Percentiles rank a stretch among this genome's conserved stretches.
Evolutionary conservation across 2,113 vertebrate genomes (phyloP).

Genomic region (Pholis gunnellus): DNA sequence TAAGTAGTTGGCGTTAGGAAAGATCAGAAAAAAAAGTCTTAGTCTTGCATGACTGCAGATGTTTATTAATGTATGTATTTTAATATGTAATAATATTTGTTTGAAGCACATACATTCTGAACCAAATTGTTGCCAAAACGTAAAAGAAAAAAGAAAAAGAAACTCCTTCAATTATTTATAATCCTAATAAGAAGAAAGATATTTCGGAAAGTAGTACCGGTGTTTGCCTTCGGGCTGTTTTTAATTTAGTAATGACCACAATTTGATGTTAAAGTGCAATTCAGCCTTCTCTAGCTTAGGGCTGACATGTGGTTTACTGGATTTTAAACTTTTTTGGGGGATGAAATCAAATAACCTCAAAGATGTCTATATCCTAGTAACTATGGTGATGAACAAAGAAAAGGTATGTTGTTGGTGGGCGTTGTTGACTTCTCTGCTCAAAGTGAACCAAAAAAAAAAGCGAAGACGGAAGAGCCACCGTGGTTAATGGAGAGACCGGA

Average conservation of each 20-base stretch:
- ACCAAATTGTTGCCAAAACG: background rate
- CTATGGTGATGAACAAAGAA: conserved; percentile 51
- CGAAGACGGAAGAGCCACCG: background rate
- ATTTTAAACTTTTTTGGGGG: background rate
- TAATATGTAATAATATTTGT: background rate
- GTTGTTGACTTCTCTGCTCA: background rate
- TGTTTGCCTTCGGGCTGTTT: conserved; percentile 46
- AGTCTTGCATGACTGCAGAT: background rate
- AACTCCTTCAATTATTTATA: conserved; percentile 48
- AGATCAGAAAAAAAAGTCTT: background rate
- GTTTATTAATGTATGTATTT: background rate
- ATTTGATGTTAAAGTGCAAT: conserved; percentile 16
- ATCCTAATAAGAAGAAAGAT: conserved; percentile 25
- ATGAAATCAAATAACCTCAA: background rate
- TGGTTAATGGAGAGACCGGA: conserved; percentile 1
- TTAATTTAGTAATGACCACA: conserved; percentile 51
- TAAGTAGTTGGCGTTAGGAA: background rate
- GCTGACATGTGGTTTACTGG: conserved; percentile 11
- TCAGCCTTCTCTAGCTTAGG: conserved; percentile 6
- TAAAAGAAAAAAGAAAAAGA: too few relatives aligned
- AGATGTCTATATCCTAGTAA: conserved; percentile 25
- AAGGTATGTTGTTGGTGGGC: background rate
- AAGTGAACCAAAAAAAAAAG: background rate
- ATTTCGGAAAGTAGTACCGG: conserved; percentile 44
- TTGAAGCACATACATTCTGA: background rate